Evolutionary conservation across 1,140 invertebrate species (phyloP), one percentile per base, ranked within the genome.

Genomic region (Andricus grossulariae): DNA sequence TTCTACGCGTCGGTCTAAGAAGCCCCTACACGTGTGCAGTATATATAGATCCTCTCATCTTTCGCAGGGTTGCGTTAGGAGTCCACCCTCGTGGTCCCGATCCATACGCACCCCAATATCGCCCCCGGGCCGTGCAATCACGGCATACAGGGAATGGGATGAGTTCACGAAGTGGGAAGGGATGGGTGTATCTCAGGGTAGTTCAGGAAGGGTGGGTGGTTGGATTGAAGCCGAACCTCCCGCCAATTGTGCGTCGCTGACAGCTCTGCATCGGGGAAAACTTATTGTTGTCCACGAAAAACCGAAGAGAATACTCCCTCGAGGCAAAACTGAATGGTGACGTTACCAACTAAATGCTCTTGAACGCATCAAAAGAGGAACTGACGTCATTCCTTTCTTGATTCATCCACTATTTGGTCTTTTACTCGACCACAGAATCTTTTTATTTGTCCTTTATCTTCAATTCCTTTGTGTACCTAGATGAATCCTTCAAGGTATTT

Each of bases 111-210:
- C 84, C 88, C 88, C 86, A 88, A 89, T 86, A 90, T 87, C 83
- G 85, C 89, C 89, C 86, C 83, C 79, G 85, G 87, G 89, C 87
- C 84, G 83, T 84, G 89, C 89, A 90, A 91, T 91, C 89, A 90
- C 89, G 85, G 85, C 88, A 78, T 86, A 88, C 86, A 86, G 80
- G 84, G 89, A 88, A 88, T 87, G 87, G 88, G 89, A 90, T 88
- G 88, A 89, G 88, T 85, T 85, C 82, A 75, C 74, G 72, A 75
- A 75, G 71, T 71, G 79, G 71, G 74, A 80, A 77, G 70, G 73
- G 78, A 77, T 79, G 74, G 77, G 10, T 66, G 32, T 80, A 80
- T 71, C 71, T 52, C 55, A 66, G 51, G 77, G 78, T 80, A 66
- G 80, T 71, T 77, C 60, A 76, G 71, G 76, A 77, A 79, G 79